Base-by-base conservation (phyloP, 1,140 invertebrate genomes). In the Drosophila arizonae region DNA sequence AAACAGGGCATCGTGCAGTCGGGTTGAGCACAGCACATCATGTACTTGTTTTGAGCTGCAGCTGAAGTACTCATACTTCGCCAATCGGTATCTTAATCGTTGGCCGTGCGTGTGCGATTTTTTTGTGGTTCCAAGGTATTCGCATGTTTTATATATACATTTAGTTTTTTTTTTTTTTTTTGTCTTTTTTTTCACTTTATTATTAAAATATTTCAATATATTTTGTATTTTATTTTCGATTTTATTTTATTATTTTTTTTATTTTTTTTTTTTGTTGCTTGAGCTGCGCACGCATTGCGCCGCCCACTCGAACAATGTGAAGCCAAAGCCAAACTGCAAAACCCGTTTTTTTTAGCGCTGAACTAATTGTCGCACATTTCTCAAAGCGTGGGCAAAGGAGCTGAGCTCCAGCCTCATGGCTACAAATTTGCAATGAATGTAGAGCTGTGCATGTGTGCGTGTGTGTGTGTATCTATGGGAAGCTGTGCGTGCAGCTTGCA, bases 121-220 rank as follows among this genome's bases (percentile, higher is more conserved):
- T 76, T 87, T 81, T 79, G 78, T 73, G 84, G 64, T 79, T 79
- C 82, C 84, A 87, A 87, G 79, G 82, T 87, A 88, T 87, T 87
- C 72, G 76, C 81, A 56, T 85, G 75, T 70, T 79, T 84, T 68
- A 46, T 58, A 73, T 72, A 66, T 81, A 26, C 65, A 51, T 58
- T 69, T 72, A 63, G 17, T 17, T 1, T 81, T 21, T 60, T 65
- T 51, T 61, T 50, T 63, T 51, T 41, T 43, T 46, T 8, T 61
- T 50, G 57, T 57, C 24, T 43, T 46, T 63, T 50, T 56, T 17
- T 41, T 41, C 26, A 30, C 41, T 51, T 76, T 66, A 50, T 57
- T 51, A 52, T 63, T 63, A 63, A 66, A 76, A 76, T 66, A 76
- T 72, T 76, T 76, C 43, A 54, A 72, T 66, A 54, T 50, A 21